A percentile compares a stretch with the other conserved stretches of the same genome.
Evolutionary conservation across 2,888 invertebrate genomes (phyloP).

Genomic region (Lycophotia porphyrea): DNA sequence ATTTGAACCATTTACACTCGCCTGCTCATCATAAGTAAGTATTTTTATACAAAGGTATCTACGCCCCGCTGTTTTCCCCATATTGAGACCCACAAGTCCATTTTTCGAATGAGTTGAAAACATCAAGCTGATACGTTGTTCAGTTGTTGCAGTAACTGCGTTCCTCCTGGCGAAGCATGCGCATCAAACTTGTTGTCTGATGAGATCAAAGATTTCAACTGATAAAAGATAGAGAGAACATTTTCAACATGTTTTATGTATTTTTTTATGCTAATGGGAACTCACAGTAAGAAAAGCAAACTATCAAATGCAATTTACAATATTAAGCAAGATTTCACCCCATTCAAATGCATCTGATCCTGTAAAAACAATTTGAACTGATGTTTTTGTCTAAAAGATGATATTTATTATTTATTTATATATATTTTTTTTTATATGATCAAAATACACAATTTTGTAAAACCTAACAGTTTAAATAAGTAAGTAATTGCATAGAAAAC

Average conservation of each 20-base stretch:
- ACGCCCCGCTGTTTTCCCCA: not conserved
- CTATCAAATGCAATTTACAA: not conserved
- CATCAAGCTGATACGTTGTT: not conserved
- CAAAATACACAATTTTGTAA: not conserved
- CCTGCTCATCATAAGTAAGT: constrained; percentile 93
- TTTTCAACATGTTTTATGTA: not conserved
- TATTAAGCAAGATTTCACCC: not conserved
- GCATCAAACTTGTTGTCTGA: not conserved
- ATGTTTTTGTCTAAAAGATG: not conserved
- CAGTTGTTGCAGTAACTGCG: not conserved
- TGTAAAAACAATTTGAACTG: not conserved
- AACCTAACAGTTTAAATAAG: not conserved
- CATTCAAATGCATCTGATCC: not conserved
- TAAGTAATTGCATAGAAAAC: constrained; percentile 20
- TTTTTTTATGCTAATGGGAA: not conserved
- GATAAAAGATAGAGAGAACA: not conserved
- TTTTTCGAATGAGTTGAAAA: not conserved
- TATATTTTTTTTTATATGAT: too few species aligned
- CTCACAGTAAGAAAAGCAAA: not conserved
- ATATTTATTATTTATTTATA: too few species aligned
- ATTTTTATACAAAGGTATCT: not conserved
- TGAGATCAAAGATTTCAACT: not conserved
- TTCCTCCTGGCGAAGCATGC: not conserved
- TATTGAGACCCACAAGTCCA: not conserved
- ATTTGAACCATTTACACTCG: constrained; percentile 95